Evolutionary conservation across 2,797 vertebrate genomes (phyloP).

Genomic region (Hypotaenidia okinawae): DNA sequence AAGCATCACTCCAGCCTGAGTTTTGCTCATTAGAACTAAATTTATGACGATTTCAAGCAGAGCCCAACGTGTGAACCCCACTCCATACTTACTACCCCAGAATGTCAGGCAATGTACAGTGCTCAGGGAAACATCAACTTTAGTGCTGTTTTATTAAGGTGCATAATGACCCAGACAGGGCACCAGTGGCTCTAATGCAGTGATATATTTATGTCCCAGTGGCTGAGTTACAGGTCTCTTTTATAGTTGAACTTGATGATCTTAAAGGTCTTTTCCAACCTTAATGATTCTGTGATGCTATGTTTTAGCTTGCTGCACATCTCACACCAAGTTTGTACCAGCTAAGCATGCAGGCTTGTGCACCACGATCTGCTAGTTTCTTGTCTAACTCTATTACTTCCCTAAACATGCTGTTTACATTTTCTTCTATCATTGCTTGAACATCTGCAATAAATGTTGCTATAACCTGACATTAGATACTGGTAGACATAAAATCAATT

Average conservation of each 20-base stretch:
- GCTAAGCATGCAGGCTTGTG: neutral
- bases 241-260: too few relatives aligned
- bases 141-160: neutral
- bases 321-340: neutral
- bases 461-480: neutral
- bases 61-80: neutral
- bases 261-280: too few relatives aligned
- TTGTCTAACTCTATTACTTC: neutral
- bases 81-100: too few relatives aligned
- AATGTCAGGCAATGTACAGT: neutral
- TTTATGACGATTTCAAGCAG: neutral
- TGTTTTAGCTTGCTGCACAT: neutral
- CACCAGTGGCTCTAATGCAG: neutral
- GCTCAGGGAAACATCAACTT: neutral
- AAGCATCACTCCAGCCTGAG: neutral
- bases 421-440: neutral
- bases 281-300: neutral
- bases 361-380: neutral
- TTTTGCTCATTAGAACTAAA: neutral
- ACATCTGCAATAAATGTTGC: neutral
- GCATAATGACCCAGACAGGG: neutral
- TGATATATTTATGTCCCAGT: neutral
- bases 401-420: neutral
- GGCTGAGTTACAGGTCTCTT: neutral
- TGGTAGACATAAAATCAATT: slow-evolving; percentile 16